A percentile compares a stretch with the other conserved stretches of the same genome.
Conservation (phyloP, 2,888 invertebrate genomes). For the Cistogaster globosa region DNA sequence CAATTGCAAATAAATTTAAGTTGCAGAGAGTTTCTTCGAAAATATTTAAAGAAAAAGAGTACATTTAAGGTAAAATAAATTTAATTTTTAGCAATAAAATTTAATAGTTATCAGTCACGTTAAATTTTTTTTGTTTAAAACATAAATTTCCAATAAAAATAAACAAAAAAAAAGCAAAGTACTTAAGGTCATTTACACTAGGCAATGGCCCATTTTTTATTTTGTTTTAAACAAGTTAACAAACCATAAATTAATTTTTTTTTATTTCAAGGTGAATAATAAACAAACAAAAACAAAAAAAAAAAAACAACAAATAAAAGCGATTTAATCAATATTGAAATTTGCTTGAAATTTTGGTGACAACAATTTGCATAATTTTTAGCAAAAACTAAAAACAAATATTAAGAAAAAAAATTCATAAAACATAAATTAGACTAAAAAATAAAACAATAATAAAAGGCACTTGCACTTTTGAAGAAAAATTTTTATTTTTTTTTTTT, state of each 20-base stretch:
- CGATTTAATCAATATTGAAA: background rate
- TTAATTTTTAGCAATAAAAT: too few relatives aligned
- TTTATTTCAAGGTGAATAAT: slow-evolving; percentile 56
- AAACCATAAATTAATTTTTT: slow-evolving; percentile 29
- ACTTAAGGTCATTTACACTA: slow-evolving; percentile 59
- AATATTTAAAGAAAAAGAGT: too few relatives aligned
- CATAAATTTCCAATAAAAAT: background rate
- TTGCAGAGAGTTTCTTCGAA: too few relatives aligned
- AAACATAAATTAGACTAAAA: background rate
- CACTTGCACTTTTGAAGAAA: slow-evolving; percentile 27
- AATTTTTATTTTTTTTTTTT: too few relatives aligned
- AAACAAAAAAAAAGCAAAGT: slow-evolving; percentile 35
- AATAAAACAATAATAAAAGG: background rate
- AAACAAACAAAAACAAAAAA: slow-evolving; percentile 1
- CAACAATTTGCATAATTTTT: slow-evolving; percentile 36
- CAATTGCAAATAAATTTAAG: too few relatives aligned
- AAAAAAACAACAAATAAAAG: slow-evolving; percentile 4
- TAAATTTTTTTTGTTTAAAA: slow-evolving; percentile 1
- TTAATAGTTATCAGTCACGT: slow-evolving; percentile 8
- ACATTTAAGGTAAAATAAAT: too few relatives aligned
- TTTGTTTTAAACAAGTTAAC: slow-evolving; percentile 24
- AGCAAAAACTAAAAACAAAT: slow-evolving; percentile 20
- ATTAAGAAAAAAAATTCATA: background rate
- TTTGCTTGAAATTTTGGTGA: background rate
- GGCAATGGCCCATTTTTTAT: slow-evolving; percentile 56